phyloP scores from a whole-genome alignment of 2,888 invertebrate genomes.

The Dynastes maya region DNA sequence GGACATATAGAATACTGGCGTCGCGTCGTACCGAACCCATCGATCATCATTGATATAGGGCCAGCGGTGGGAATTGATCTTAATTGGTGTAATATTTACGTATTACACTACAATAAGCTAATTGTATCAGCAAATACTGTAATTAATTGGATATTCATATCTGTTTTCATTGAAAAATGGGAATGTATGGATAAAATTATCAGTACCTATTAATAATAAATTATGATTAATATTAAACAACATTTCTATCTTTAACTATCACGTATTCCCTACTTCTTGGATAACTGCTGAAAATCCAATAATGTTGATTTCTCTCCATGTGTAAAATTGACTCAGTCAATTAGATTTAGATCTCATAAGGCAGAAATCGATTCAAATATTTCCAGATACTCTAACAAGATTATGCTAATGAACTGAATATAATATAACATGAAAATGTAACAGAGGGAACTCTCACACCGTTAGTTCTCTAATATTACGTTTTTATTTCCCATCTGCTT shows the following conservation, averaged over 20 bases:
- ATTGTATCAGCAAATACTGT: neutral
- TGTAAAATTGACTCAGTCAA: neutral
- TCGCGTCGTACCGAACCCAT: neutral
- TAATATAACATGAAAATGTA: neutral
- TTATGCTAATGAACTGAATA: conserved; percentile 9
- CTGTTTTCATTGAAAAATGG: neutral
- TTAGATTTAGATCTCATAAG: neutral
- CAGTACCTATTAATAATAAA: too few species aligned
- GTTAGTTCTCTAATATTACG: too few species aligned
- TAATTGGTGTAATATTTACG: conserved; percentile 5
- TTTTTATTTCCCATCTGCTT: too few species aligned
- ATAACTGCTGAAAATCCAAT: too few species aligned
- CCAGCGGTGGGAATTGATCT: neutral
- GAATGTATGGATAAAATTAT: too few species aligned
- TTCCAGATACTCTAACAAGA: conserved; percentile 5
- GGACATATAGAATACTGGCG: neutral
- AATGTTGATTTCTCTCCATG: too few species aligned
- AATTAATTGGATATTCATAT: neutral
- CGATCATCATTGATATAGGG: conserved; percentile 14
- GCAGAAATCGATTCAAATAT: neutral
- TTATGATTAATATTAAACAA: too few species aligned
- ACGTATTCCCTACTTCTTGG: too few species aligned
- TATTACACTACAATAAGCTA: neutral
- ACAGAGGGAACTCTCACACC: neutral
- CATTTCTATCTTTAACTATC: too few species aligned